phyloP scores from a whole-genome alignment of 2,113 vertebrate genomes.

The Thinocorus orbignyianus region DNA sequence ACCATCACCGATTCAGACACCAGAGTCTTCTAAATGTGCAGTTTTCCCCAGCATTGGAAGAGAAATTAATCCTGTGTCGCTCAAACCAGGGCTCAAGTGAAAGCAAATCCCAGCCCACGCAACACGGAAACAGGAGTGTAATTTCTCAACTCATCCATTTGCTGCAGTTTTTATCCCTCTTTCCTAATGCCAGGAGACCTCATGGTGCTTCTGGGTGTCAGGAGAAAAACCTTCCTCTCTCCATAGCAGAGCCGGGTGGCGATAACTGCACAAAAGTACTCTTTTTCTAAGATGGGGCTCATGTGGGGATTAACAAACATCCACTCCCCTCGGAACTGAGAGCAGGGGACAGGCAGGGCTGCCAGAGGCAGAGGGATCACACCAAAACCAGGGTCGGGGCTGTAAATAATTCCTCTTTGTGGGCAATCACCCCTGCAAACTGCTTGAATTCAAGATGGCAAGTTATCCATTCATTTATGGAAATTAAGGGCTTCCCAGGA shows the following conservation, averaged over 20 bases:
- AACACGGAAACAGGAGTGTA: fast-evolving
- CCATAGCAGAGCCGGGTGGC: neutral
- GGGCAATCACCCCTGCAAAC: too few relatives aligned
- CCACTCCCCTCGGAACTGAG: neutral
- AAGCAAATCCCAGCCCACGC: neutral
- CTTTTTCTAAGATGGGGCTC: neutral
- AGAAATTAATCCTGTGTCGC: too few relatives aligned
- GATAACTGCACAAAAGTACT: neutral
- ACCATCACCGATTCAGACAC: too few relatives aligned
- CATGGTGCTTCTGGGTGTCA: neutral
- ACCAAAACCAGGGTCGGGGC: too few relatives aligned
- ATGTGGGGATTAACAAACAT: neutral
- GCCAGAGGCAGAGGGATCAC: too few relatives aligned
- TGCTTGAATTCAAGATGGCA: too few relatives aligned
- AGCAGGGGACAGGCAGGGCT: neutral
- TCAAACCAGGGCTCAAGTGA: neutral
- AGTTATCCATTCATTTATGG: too few relatives aligned
- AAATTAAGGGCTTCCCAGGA: too few relatives aligned
- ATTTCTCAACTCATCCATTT: neutral
- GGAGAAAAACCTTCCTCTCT: neutral
- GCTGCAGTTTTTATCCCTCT: neutral
- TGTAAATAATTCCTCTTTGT: too few relatives aligned
- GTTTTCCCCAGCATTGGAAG: too few relatives aligned
- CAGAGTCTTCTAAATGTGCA: too few relatives aligned
- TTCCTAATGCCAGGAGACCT: neutral